Evolutionary conservation across 2,888 invertebrate species (phyloP).

Genomic region (Trissonchulus latispiculum): DNA sequence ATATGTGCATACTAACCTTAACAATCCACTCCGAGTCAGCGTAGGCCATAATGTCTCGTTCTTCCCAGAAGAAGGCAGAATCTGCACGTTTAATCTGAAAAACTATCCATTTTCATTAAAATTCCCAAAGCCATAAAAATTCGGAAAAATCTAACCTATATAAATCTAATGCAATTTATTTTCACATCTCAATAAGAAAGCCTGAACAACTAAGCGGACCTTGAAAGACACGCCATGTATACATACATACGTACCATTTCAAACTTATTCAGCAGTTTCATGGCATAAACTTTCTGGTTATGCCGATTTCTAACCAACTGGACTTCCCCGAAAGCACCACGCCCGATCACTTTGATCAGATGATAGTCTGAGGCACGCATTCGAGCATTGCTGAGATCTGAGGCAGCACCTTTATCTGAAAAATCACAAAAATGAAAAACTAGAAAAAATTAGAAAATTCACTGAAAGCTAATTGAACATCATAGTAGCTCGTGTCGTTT

Average conservation of each 20-base stretch:
- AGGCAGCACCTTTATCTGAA: conserved; percentile 14
- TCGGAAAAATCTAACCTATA: too few relatives aligned
- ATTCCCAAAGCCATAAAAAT: too few relatives aligned
- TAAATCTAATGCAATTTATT: too few relatives aligned
- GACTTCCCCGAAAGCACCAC: conserved; percentile 98
- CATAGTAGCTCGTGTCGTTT: too few relatives aligned
- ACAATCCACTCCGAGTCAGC: conserved; percentile 99
- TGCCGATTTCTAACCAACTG: conserved; percentile 91
- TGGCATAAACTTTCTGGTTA: conserved; percentile 86
- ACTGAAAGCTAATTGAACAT: too few relatives aligned
- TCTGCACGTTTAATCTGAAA: conserved; percentile 85
- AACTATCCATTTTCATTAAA: too few relatives aligned
- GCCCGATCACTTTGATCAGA: conserved; percentile 86
- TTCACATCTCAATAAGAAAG: too few relatives aligned
- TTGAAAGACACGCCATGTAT: too few relatives aligned
- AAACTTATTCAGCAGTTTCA: conserved; percentile 97
- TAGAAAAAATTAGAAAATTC: too few relatives aligned
- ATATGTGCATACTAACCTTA: conserved; percentile 57
- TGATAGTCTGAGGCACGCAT: conserved; percentile 94
- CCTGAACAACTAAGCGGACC: too few relatives aligned
- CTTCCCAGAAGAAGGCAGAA: conserved; percentile 99
- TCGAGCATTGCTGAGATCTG: conserved; percentile 59
- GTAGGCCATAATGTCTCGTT: conserved; percentile 98
- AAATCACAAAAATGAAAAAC: not conserved
- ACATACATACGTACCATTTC: conserved; percentile 75